Conservation (phyloP, 2,797 vertebrate species). For the Tokudaia muenninki region DNA sequence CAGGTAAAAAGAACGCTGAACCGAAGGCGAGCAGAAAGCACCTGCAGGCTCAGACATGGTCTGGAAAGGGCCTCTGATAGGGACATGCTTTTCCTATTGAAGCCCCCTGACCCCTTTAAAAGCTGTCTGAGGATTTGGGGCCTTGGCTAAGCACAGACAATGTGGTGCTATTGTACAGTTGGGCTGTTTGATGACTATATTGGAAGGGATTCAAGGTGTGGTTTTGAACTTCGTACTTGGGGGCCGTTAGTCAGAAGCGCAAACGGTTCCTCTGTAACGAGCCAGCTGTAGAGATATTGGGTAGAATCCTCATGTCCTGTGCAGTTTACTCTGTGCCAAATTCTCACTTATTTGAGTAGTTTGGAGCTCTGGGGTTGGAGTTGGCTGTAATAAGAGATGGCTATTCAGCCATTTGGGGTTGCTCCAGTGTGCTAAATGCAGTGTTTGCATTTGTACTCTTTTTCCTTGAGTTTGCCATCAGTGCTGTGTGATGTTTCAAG, state of each 20-base stretch:
- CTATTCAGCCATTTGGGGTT: not conserved
- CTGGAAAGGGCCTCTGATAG: conserved; percentile 8
- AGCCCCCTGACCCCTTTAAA: conserved; percentile 71
- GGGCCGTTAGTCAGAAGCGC: not conserved
- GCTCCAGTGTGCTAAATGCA: not conserved
- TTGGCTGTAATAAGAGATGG: not conserved
- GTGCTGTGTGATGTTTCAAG: conserved; percentile 31
- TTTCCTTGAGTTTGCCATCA: conserved; percentile 4
- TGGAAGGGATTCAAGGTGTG: not conserved
- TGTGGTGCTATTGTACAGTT: conserved; percentile 28
- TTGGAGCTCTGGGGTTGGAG: not conserved
- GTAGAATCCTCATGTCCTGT: not conserved
- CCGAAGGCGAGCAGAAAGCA: not conserved
- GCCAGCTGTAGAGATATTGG: not conserved
- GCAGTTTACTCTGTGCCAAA: not conserved
- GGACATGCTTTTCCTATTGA: not conserved
- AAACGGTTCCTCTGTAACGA: not conserved
- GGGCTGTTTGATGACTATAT: not conserved
- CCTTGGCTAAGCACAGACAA: conserved; percentile 55
- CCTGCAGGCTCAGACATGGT: not conserved
- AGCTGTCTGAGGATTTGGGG: conserved; percentile 71
- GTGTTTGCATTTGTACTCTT: not conserved
- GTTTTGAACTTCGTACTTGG: conserved; percentile 62
- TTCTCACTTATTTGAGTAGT: not conserved
- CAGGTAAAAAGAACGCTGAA: conserved; percentile 92